Base-by-base conservation (phyloP, 2,113 vertebrate species). In the Corythornis madagascariensis region DNA sequence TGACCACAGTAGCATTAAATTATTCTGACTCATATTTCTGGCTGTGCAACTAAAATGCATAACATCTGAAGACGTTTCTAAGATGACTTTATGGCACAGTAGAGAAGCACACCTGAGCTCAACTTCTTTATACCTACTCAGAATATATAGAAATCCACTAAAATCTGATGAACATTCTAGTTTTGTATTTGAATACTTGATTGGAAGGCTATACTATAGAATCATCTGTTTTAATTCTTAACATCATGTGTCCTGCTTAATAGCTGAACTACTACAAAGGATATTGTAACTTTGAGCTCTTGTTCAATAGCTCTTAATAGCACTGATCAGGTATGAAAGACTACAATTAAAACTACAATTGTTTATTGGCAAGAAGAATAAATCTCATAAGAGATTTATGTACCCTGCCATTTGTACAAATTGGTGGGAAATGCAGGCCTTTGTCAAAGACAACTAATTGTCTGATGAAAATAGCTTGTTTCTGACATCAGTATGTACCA, bases 401-500 rank as follows among this genome's bases (percentile, higher is more conserved):
- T 96, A 97, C 97, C 98, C 97, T 97, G 96, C 96, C 26, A 97
- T 95, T 97, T 97, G 88, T 93, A 97, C 95, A 98, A 98, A 98
- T 98, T 98, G 97, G 97, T 98, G 97, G 97, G 97, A 98, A 98
- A 97, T 92, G 92, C 66, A 79, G 93, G 96, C 94, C 91, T 91
- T 93, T 97, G 97, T 97, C 97, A 97, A 97, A 97, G 97, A 97
- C 95, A 97, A 97, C 96, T 98, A 98, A 98, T 97, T 98, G 97
- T 98, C 97, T 97, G 94, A 97, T 97, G 97, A 97, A 97, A 98
- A 98, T 97, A 97, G 96, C 97, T 97, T 96, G 82, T 96, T 97
- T 97, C 97, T 97, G 97, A 97, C 98, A 97, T 97, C 94, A 95
- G 91, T 96, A 93, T 18, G 9, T 94, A 97, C 94, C 96, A 94